A percentile compares a stretch with the other conserved stretches of the same genome.
phyloP scores from a whole-genome alignment of 2,113 vertebrate species.

The Calypte anna region DNA sequence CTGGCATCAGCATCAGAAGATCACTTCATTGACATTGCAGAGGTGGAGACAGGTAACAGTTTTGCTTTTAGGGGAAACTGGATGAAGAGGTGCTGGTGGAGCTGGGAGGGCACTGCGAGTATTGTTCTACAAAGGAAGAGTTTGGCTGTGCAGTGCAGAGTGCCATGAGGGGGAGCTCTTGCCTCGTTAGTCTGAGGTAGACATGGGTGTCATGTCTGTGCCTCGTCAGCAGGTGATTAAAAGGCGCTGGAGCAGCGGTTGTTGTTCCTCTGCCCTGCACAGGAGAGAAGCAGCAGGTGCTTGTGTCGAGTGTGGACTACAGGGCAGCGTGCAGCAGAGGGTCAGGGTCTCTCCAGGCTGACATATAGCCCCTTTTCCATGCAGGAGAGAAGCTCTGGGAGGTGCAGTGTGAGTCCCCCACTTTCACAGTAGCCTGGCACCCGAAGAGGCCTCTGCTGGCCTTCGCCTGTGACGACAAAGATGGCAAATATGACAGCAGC shows the following conservation, averaged over 20 bases:
- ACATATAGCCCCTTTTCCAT: not conserved
- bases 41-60: slow-evolving; percentile 92
- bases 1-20: slow-evolving; percentile 95
- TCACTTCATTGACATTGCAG: slow-evolving; percentile 97
- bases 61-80: not conserved
- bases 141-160: not conserved
- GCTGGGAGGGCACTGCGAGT: not conserved
- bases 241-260: not conserved
- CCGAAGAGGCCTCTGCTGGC: slow-evolving; percentile 94
- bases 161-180: slow-evolving; percentile 45
- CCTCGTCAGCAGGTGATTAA: slow-evolving; percentile 23
- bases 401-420: slow-evolving; percentile 98
- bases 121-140: not conserved
- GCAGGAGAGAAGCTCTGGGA: slow-evolving; percentile 98
- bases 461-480: slow-evolving; percentile 98
- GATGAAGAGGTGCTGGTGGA: not conserved
- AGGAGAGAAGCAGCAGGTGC: not conserved
- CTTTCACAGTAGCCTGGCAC: slow-evolving; percentile 98
- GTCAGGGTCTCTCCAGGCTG: not conserved
- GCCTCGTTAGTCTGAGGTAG: not conserved
- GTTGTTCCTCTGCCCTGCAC: not conserved
- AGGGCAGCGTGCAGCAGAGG: not conserved
- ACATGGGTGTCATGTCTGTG: not conserved
- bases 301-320: fast-evolving
- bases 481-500: slow-evolving; percentile 97